Conservation (phyloP, 2,888 invertebrate genomes). For the Lamproptera curius region DNA sequence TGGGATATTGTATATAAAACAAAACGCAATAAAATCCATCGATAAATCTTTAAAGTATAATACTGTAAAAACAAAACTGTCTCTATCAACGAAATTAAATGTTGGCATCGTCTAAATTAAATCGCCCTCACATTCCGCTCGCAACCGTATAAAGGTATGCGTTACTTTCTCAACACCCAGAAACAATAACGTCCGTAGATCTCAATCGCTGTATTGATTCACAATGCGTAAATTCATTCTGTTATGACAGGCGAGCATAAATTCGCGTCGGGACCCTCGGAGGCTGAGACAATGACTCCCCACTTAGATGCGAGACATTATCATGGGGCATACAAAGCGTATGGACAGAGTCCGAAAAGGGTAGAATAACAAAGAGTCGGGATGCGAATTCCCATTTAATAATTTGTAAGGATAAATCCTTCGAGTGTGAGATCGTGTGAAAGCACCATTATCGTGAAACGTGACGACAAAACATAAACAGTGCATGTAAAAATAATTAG, state of each 20-base stretch:
- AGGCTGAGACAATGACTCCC: slow-evolving; percentile 74
- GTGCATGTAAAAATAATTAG: not conserved
- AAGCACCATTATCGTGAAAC: slow-evolving; percentile 27
- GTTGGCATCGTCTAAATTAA: too few relatives aligned
- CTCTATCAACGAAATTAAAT: too few relatives aligned
- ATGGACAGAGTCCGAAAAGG: slow-evolving; percentile 59
- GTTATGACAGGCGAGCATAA: slow-evolving; percentile 76
- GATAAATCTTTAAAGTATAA: too few relatives aligned
- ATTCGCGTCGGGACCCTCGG: slow-evolving; percentile 69
- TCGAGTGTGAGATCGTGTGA: slow-evolving; percentile 65
- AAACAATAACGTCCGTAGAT: slow-evolving; percentile 69
- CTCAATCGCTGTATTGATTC: slow-evolving; percentile 72
- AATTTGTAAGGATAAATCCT: slow-evolving; percentile 61
- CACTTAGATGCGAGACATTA: slow-evolving; percentile 65
- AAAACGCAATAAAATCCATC: too few relatives aligned
- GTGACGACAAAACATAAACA: not conserved
- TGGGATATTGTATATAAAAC: too few relatives aligned
- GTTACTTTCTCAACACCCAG: slow-evolving; percentile 67
- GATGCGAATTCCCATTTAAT: slow-evolving; percentile 65
- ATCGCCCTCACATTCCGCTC: slow-evolving; percentile 54
- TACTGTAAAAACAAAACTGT: too few relatives aligned
- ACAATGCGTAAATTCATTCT: slow-evolving; percentile 75
- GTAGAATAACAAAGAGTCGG: slow-evolving; percentile 52
- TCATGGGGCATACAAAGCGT: slow-evolving; percentile 54
- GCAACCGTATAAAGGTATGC: slow-evolving; percentile 58